Percentiles rank a stretch among this genome's conserved stretches.
These are phyloP conservation scores for Ladona fulva DNA, from an alignment of 1,140 invertebrate species.

Conservation along the genomic window DNA sequence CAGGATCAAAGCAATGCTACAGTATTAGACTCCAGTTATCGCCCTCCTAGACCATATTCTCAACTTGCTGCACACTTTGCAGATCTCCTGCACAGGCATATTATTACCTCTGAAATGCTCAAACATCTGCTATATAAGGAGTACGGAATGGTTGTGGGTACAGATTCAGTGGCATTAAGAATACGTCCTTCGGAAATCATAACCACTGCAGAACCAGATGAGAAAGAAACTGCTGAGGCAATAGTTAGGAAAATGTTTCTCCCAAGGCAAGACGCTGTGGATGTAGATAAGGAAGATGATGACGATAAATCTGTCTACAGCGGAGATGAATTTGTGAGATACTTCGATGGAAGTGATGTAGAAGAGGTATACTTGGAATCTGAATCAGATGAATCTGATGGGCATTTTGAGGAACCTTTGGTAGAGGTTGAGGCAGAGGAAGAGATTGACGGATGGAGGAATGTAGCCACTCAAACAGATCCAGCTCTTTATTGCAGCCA, in stretches of 20 bases:
- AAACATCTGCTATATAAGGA: neutral
- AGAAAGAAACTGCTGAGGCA: neutral
- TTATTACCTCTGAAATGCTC: neutral
- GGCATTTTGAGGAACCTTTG: neutral
- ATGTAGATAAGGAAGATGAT: neutral
- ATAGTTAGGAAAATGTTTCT: neutral
- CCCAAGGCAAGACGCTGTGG: neutral
- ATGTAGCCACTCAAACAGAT: neutral
- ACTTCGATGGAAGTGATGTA: neutral
- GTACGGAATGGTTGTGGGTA: neutral
- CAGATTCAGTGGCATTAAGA: neutral
- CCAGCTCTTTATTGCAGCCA: neutral
- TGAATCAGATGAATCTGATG: neutral
- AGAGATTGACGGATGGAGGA: neutral
- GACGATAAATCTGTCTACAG: neutral
- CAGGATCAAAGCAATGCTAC: neutral
- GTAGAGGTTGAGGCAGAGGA: neutral
- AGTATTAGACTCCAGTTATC: neutral
- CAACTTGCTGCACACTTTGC: neutral
- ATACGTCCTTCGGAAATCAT: neutral
- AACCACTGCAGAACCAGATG: neutral
- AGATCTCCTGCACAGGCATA: neutral
- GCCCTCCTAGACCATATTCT: neutral
- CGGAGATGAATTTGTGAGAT: neutral
- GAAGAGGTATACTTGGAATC: neutral